Conservation (phyloP, 2,888 invertebrate genomes). For the Lapara coniferarum region DNA sequence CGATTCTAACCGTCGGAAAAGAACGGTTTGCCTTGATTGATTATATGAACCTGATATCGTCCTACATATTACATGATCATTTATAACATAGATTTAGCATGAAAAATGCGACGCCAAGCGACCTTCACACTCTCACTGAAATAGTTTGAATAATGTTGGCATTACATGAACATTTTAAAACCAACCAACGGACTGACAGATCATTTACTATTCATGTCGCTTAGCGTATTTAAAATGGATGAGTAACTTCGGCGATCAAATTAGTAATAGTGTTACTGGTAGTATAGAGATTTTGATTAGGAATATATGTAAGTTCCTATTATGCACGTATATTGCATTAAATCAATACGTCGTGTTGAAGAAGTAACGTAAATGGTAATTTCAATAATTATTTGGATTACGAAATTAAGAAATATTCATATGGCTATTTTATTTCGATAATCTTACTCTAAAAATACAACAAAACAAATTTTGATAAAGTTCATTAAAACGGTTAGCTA, state of each 20-base stretch:
- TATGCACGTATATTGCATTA: too few relatives aligned
- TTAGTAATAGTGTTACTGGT: too few relatives aligned
- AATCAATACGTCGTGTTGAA: too few relatives aligned
- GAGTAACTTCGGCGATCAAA: background rate
- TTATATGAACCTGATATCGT: constrained; percentile 2
- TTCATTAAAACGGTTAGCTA: too few relatives aligned
- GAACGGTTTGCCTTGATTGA: background rate
- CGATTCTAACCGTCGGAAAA: background rate
- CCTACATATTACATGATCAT: background rate
- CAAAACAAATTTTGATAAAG: too few relatives aligned
- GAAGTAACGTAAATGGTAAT: too few relatives aligned
- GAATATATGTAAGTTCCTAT: too few relatives aligned
- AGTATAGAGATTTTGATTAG: too few relatives aligned
- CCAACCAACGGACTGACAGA: constrained; percentile 12
- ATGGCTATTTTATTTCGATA: too few relatives aligned
- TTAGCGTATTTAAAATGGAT: background rate
- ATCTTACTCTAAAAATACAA: too few relatives aligned
- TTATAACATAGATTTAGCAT: constrained; percentile 14
- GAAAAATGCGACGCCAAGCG: constrained; percentile 8
- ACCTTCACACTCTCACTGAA: constrained; percentile 20
- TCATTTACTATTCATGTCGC: background rate
- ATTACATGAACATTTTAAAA: constrained; percentile 26
- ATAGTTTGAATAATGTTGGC: constrained; percentile 22
- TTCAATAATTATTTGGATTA: too few relatives aligned
- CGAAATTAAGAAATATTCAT: too few relatives aligned